These are phyloP conservation scores for Phrynocephalus vlangalii DNA, from an alignment of 2,797 vertebrate species.

Conservation along the genomic window DNA sequence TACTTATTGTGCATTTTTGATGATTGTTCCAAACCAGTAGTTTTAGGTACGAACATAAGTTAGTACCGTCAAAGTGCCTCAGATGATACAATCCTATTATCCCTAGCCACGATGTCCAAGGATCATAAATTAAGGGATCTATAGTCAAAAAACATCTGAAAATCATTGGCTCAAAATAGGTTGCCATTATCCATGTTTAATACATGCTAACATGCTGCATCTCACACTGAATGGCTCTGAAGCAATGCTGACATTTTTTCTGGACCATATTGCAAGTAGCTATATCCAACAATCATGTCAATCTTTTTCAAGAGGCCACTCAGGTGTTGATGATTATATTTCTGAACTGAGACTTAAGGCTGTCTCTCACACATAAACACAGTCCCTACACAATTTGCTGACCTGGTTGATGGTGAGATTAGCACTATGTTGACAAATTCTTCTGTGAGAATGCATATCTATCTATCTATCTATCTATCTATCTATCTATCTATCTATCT, in stretches of 20 bases:
- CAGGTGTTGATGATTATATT: background rate
- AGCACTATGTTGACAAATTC: background rate
- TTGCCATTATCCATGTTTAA: background rate
- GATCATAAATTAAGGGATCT: too few relatives aligned
- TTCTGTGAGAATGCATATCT: background rate
- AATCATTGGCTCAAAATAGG: too few relatives aligned
- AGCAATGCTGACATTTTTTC: background rate
- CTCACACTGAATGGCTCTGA: background rate
- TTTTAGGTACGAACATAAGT: too few relatives aligned
- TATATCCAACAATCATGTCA: background rate
- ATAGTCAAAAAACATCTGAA: too few relatives aligned
- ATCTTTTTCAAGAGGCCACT: background rate
- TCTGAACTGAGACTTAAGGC: background rate
- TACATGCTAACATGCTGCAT: background rate
- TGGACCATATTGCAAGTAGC: background rate
- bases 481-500: background rate
- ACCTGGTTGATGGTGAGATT: background rate
- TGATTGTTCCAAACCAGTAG: background rate
- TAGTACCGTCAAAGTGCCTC: too few relatives aligned
- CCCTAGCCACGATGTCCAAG: too few relatives aligned
- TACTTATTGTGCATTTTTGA: background rate
- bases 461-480: background rate
- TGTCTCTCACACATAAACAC: too few relatives aligned
- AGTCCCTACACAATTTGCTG: background rate
- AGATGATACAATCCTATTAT: too few relatives aligned